Evolutionary conservation across 1,140 invertebrate genomes (phyloP), one percentile per base, ranked within the genome.

Genomic region (Aricia agestis): DNA sequence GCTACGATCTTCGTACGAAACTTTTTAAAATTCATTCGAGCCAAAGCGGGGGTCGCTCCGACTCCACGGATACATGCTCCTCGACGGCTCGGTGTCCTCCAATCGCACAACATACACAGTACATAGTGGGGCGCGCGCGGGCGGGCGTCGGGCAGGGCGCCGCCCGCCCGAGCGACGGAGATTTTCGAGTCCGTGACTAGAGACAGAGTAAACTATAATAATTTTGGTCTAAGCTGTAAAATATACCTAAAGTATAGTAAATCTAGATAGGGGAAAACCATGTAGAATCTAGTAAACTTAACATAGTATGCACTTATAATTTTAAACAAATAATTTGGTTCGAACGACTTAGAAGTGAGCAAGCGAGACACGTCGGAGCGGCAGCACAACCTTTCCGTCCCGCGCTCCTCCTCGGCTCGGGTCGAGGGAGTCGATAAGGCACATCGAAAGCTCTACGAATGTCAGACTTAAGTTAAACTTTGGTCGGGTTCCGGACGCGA

Each of bases 321-420:
- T 13, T 15, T 58, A 6, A 63, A 63, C 59, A 63, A 9, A 63
- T 59, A 59, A 59, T 63, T 63, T 63, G 59, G 59, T 63, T 63
- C 17, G 10, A 63, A 52, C 10, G 45, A 52, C 45, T 52, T 52
- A 52, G 3, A 52, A 52, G 6, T 52, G 13, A 52, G 9, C 13
- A 15, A 6, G 13, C 45, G 45, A 9, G 41, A 15, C 45, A 52
- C 45, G 9, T 52, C 11, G 45, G 13, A 9, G 11, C 45, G 11
- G 45, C 36, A 36, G 36, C 36, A 36, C 36, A 36, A 36, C 6
- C 6, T 36, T 36, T 6, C 9, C 36, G 36, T 36, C 36, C 36
- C 36, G 36, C 36, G 2, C 11, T 52, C 45, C 6, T 0, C 9
- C 45, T 9, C 3, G 11, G 9, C 7, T 13, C 10, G 45, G 11